Conservation (phyloP, 2,797 vertebrate species). For the Streptopelia turtur region DNA sequence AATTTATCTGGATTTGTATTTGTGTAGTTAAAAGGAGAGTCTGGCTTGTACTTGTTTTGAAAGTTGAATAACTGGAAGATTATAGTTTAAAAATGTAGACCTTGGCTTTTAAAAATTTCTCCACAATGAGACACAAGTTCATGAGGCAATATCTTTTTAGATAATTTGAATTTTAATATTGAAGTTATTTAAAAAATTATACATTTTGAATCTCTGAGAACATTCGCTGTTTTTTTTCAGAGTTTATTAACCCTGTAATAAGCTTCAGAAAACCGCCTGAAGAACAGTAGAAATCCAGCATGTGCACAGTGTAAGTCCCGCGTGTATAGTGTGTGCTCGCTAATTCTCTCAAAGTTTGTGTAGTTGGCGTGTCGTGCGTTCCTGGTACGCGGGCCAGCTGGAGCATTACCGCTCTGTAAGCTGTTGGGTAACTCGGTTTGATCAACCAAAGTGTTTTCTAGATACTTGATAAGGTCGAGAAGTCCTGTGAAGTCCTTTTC, state of each 20-base stretch:
- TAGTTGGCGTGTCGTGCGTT: neutral
- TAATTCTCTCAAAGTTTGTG: neutral
- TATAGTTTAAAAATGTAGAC: neutral
- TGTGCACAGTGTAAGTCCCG: neutral
- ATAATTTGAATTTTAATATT: neutral
- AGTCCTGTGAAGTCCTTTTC: neutral
- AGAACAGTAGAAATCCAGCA: neutral
- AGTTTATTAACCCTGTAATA: neutral
- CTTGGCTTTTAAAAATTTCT: neutral
- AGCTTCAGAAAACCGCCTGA: neutral
- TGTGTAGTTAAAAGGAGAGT: neutral
- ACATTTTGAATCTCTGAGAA: neutral
- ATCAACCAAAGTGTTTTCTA: fast-evolving
- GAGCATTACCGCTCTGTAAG: neutral
- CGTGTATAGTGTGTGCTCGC: neutral
- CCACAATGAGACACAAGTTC: neutral
- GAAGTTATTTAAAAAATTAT: neutral
- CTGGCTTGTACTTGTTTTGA: neutral
- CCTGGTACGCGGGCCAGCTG: neutral
- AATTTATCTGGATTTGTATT: neutral
- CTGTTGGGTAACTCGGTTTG: neutral
- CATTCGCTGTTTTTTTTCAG: fast-evolving
- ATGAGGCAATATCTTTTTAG: neutral
- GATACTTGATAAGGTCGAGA: neutral
- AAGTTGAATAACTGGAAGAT: neutral